These are phyloP conservation scores for Fragum whitleyi DNA, from an alignment of 2,888 invertebrate species.

Conservation along the genomic window DNA sequence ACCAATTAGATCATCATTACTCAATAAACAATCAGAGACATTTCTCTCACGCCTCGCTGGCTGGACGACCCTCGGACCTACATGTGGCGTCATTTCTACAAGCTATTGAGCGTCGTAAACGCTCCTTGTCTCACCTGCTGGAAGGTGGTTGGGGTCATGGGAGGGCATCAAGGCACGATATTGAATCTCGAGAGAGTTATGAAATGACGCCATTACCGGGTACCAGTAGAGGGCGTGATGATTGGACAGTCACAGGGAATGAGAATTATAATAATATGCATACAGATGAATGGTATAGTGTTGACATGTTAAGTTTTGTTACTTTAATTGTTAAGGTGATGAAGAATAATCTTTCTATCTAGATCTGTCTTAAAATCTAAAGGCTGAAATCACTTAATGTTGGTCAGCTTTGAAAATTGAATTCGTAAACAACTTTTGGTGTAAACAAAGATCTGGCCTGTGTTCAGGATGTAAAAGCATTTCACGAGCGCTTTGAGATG, in stretches of 20 bases:
- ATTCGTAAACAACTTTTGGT: too few relatives aligned
- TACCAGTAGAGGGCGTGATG: not conserved
- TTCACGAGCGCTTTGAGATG: too few relatives aligned
- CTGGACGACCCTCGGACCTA: not conserved
- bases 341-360: too few relatives aligned
- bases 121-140: not conserved
- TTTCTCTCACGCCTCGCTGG: not conserved
- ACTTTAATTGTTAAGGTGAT: too few relatives aligned
- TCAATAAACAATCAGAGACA: not conserved
- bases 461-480: too few relatives aligned
- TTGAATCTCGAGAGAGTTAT: not conserved
- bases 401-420: too few relatives aligned
- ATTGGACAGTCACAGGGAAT: not conserved
- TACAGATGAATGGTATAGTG: not conserved
- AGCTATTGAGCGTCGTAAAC: slow-evolving; percentile 16
- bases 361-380: too few relatives aligned
- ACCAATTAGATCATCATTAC: not conserved
- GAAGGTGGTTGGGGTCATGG: too few relatives aligned
- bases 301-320: too few relatives aligned
- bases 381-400: too few relatives aligned
- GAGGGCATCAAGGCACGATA: not conserved
- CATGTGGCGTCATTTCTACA: slow-evolving; percentile 17
- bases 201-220: slow-evolving; percentile 11
- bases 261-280: slow-evolving; percentile 10
- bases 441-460: too few relatives aligned